These are phyloP conservation scores for Artibeus lituratus DNA, from an alignment of 2,797 vertebrate species.

Conservation along the genomic window DNA sequence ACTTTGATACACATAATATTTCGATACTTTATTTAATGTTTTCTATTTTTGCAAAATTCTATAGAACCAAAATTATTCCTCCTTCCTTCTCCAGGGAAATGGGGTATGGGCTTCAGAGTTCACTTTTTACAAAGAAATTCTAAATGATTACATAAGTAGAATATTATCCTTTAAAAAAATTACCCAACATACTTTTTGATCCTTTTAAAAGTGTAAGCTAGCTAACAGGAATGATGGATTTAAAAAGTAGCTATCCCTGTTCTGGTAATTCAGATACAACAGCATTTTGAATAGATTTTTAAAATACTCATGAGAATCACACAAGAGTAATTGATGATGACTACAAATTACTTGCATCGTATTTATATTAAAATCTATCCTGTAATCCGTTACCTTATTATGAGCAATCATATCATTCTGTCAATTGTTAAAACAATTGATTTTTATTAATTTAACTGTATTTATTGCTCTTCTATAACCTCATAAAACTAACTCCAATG, in stretches of 20 bases:
- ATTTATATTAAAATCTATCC: conserved; percentile 46
- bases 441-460: conserved; percentile 49
- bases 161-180: not conserved
- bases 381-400: conserved; percentile 4
- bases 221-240: not conserved
- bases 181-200: conserved; percentile 1
- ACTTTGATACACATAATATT: not conserved
- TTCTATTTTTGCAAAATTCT: not conserved
- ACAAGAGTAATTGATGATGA: conserved; percentile 39
- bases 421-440: not conserved
- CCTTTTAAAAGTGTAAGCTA: conserved; percentile 20
- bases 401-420: not conserved
- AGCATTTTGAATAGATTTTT: conserved; percentile 46
- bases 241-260: not conserved
- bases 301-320: conserved; percentile 39
- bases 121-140: conserved; percentile 32
- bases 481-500: not conserved
- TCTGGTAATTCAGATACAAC: conserved; percentile 23
- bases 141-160: conserved; percentile 25
- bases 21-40: not conserved
- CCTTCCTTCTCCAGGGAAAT: not conserved
- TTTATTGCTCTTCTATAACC: not conserved
- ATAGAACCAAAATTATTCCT: not conserved
- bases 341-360: conserved; percentile 40
- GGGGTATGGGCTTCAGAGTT: not conserved